A percentile compares a stretch with the other conserved stretches of the same genome.
These are phyloP conservation scores for Clistopyga incitator DNA, from an alignment of 2,888 invertebrate genomes.

Conservation along the genomic window DNA sequence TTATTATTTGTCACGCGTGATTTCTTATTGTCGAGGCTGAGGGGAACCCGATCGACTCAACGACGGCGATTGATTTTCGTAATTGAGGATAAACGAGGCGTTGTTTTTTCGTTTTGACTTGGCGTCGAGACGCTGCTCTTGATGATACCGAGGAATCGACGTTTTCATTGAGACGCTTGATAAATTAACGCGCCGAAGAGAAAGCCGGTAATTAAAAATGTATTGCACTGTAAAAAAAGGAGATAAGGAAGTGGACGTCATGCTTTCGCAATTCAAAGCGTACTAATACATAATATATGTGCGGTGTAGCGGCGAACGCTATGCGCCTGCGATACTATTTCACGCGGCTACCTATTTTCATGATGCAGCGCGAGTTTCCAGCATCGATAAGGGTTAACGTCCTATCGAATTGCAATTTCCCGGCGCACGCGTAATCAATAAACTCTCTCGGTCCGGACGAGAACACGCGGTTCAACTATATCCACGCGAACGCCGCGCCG, in stretches of 20 bases:
- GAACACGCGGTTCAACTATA: neutral
- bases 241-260: conserved; percentile 24
- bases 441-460: conserved; percentile 28
- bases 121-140: no score
- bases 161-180: conserved; percentile 9
- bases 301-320: neutral
- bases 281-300: conserved; percentile 2
- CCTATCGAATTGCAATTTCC: conserved; percentile 54
- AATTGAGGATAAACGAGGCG: neutral
- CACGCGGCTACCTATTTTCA: neutral
- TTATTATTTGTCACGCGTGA: neutral
- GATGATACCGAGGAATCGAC: neutral
- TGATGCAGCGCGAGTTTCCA: conserved; percentile 23
- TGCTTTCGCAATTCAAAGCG: conserved; percentile 22
- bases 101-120: no score
- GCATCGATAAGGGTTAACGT: conserved; percentile 62
- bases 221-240: neutral
- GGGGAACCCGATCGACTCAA: neutral
- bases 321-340: neutral
- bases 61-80: conserved; percentile 13
- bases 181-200: neutral
- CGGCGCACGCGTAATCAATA: conserved; percentile 54
- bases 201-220: conserved; percentile 23
- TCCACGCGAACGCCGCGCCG: neutral
- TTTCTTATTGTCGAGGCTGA: neutral